Evolutionary conservation across 2,113 vertebrate species (phyloP).

Genomic region (Oreocharis arfaki): DNA sequence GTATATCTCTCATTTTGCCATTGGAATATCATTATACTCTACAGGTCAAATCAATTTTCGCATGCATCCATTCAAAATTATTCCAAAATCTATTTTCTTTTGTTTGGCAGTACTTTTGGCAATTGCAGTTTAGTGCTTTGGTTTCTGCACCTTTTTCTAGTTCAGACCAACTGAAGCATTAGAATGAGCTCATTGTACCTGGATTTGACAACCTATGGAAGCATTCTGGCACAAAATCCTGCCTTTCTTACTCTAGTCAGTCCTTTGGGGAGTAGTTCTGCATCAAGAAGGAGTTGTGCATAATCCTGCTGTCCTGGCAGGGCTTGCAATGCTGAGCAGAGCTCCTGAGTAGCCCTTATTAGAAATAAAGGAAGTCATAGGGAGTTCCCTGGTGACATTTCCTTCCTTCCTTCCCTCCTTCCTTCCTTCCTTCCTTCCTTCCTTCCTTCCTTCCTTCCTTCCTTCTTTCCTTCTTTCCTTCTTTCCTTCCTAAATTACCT

Average conservation of each 20-base stretch:
- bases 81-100: neutral
- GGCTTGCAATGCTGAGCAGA: neutral
- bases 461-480: no score
- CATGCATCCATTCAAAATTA: accelerated
- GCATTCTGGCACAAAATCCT: neutral
- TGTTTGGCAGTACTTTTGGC: neutral
- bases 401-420: neutral
- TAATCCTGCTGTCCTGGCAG: neutral
- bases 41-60: neutral
- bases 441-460: neutral
- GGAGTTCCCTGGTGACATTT: neutral
- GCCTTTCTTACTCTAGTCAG: neutral
- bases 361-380: neutral
- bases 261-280: neutral
- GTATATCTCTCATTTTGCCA: neutral
- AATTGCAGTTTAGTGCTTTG: neutral
- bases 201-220: neutral
- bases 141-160: neutral
- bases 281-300: neutral
- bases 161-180: neutral
- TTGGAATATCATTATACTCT: neutral
- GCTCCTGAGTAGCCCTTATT: neutral
- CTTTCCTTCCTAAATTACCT: neutral
- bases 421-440: no score
- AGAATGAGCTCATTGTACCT: neutral